Conservation (phyloP, 2,888 invertebrate species). For the Pyrrhia umbra region DNA sequence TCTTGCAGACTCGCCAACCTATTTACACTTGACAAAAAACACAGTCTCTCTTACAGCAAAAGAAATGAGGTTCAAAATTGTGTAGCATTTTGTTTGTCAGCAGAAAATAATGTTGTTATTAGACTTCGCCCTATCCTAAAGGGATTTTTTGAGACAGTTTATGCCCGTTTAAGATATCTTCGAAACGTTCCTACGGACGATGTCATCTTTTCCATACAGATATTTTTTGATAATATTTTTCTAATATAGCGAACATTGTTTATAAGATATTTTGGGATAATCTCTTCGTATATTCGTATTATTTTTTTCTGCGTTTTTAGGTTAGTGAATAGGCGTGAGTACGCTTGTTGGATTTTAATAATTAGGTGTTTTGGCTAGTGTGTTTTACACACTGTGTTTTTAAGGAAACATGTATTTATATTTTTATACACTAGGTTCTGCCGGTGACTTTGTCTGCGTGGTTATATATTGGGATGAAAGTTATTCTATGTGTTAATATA, state of each 20-base stretch:
- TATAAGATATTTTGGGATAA: slow-evolving; percentile 46
- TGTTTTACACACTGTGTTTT: not conserved
- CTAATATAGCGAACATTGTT: slow-evolving; percentile 51
- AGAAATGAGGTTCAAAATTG: slow-evolving; percentile 21
- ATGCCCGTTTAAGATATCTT: slow-evolving; percentile 71
- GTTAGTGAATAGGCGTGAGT: slow-evolving; percentile 4
- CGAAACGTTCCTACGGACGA: slow-evolving; percentile 47
- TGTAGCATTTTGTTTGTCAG: not conserved
- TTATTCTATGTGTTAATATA: too few species aligned
- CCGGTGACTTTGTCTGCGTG: too few species aligned
- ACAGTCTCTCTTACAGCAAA: rapidly evolving
- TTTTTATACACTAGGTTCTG: not conserved
- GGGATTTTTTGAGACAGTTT: slow-evolving; percentile 72
- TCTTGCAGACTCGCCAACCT: slow-evolving; percentile 21
- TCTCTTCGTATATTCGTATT: slow-evolving; percentile 29
- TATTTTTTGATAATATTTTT: slow-evolving; percentile 59
- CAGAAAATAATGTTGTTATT: slow-evolving; percentile 6
- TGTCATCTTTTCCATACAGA: slow-evolving; percentile 55
- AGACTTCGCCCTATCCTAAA: slow-evolving; percentile 60
- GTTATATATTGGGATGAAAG: too few species aligned
- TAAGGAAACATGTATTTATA: not conserved
- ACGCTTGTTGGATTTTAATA: slow-evolving; percentile 3
- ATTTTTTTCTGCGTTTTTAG: slow-evolving; percentile 13
- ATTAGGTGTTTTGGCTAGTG: not conserved
- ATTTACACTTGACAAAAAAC: not conserved